Base-by-base conservation (phyloP, 2,888 invertebrate species). In the Ophraella communa region DNA sequence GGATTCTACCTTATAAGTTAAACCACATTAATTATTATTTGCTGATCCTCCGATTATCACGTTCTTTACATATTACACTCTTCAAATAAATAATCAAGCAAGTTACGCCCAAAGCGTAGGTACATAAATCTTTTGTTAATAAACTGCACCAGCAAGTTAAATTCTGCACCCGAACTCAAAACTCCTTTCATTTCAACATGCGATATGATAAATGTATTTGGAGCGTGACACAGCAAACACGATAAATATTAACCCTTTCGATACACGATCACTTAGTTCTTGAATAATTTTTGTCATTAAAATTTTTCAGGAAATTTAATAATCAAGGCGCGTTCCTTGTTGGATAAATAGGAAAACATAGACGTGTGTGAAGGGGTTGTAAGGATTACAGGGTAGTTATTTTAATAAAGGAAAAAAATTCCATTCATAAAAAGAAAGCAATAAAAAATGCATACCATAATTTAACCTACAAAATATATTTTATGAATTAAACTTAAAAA, bases 121-220 rank as follows among this genome's bases (percentile, higher is more conserved):
- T n/a, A n/a, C n/a, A 27, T 61, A 54, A 54, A 53, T 61, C 61
- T 61, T 23, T 20, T 11, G 54, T 54, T 54, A 61, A 61, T 61
- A 54, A 54, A 47, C 52, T 54, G 45, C 47, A 54, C 27, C 24
- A 51, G 27, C 23, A 24, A 51, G 27, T 27, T 27, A 27, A 51
- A 51, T 51, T 27, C 24, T 51, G 49, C 49, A 51, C 27, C 49
- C 49, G 49, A 27, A 49, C 49, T 49, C 17, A 14, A 27, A 39
- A 49, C 49, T 49, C 24, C 69, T 66, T 23, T 58, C 70, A 62
- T 69, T 68, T 66, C 64, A 65, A 66, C 71, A 71, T 69, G 73
- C 70, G 51, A 71, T 71, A 66, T 59, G 57, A 64, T 64, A 62
- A 64, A 68, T 66, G 62, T 53, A 66, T 54, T 47, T 39, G 30